phyloP scores from a whole-genome alignment of 2,888 invertebrate genomes.

The Polyommatus iphigenia region DNA sequence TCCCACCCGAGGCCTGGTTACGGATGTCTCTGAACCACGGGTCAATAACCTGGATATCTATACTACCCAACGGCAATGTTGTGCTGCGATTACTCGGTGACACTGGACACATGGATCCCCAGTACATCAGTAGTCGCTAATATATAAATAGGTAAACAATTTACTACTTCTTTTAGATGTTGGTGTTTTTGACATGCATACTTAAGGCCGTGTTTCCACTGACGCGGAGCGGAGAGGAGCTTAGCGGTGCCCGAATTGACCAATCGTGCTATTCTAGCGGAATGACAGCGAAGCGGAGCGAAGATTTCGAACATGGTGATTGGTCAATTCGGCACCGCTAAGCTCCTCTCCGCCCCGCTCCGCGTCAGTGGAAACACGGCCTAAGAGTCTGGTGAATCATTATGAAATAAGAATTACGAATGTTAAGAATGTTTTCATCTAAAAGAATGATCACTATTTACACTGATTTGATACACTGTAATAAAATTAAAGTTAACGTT shows the following conservation, averaged over 20 bases:
- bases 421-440: neutral
- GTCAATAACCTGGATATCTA: constrained; percentile 94
- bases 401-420: neutral
- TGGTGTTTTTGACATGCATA: neutral
- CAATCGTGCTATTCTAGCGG: no score
- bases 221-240: no score
- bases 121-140: constrained; percentile 83
- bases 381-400: neutral
- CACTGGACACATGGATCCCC: constrained; percentile 92
- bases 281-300: no score
- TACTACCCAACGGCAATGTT: constrained; percentile 93
- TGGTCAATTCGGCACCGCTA: no score
- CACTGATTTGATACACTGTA: neutral
- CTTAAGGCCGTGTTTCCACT: neutral
- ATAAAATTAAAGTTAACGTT: neutral
- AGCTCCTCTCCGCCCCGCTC: no score
- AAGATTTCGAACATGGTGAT: no score
- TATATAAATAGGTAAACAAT: constrained; percentile 39
- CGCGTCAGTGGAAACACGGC: no score
- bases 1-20: constrained; percentile 98
- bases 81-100: constrained; percentile 91
- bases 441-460: constrained; percentile 1
- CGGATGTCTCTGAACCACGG: constrained; percentile 94
- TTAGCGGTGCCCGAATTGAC: no score
- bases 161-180: neutral